These are phyloP conservation scores for Linepithema humile DNA, from an alignment of 1,140 invertebrate genomes.

Conservation along the genomic window DNA sequence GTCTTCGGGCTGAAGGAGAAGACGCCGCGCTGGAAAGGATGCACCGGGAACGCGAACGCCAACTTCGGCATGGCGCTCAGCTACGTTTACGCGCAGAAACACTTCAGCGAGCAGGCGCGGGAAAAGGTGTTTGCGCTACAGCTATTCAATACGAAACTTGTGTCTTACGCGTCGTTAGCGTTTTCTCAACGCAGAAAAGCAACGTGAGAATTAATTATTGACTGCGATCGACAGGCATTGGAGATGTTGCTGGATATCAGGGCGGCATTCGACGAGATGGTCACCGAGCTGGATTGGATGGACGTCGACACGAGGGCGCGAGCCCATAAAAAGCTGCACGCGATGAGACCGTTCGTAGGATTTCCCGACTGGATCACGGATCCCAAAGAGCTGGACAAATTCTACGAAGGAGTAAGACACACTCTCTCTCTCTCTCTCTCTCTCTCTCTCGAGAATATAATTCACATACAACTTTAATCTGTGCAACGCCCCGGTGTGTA, in stretches of 20 bases:
- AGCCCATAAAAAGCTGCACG: slow-evolving; percentile 87
- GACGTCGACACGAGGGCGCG: slow-evolving; percentile 87
- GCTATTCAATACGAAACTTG: no score
- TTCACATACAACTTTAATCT: not conserved
- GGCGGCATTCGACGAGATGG: slow-evolving; percentile 89
- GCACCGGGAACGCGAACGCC: slow-evolving; percentile 90
- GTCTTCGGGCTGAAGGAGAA: slow-evolving; percentile 87
- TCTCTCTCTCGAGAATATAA: not conserved
- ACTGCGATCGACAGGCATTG: slow-evolving; percentile 85
- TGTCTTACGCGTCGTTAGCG: not conserved
- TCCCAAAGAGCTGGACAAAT: slow-evolving; percentile 84
- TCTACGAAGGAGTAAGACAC: slow-evolving; percentile 85
- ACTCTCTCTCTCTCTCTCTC: not conserved
- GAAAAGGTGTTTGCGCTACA: slow-evolving; percentile 86
- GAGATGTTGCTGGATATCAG: slow-evolving; percentile 91
- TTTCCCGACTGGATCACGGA: slow-evolving; percentile 90
- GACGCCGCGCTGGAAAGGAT: slow-evolving; percentile 89
- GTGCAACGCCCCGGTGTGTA: not conserved
- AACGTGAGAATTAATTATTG: not conserved
- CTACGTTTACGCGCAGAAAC: slow-evolving; percentile 89
- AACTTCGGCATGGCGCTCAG: slow-evolving; percentile 92
- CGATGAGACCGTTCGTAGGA: slow-evolving; percentile 89
- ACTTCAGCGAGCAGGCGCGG: slow-evolving; percentile 89
- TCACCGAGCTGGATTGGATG: slow-evolving; percentile 91
- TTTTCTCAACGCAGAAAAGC: not conserved